Percentiles rank a stretch among this genome's conserved stretches.
phyloP scores from a whole-genome alignment of 1,140 invertebrate genomes.

The Physella acuta region DNA sequence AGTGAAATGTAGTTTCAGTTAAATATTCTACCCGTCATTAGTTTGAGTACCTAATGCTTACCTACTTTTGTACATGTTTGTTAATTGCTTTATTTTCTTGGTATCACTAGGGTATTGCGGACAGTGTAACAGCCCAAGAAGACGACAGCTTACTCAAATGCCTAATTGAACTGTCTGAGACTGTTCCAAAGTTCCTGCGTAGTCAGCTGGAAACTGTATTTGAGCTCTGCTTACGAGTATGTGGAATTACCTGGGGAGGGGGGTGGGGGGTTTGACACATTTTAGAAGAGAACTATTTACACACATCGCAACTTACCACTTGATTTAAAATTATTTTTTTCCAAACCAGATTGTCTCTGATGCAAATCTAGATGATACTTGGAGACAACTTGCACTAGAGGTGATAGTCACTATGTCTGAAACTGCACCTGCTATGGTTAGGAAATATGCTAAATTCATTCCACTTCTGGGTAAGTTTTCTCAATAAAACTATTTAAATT shows the following conservation, averaged over 20 bases:
- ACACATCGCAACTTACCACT: too few relatives aligned
- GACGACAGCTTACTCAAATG: constrained; percentile 89
- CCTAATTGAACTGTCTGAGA: constrained; percentile 90
- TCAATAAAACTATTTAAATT: too few relatives aligned
- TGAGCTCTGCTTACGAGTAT: constrained; percentile 86
- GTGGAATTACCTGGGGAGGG: constrained; percentile 7
- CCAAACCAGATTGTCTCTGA: constrained; percentile 73
- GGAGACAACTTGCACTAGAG: constrained; percentile 89
- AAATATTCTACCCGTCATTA: not conserved
- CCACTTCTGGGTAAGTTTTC: constrained; percentile 60
- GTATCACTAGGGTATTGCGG: constrained; percentile 75
- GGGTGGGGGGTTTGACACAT: too few relatives aligned
- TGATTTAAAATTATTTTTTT: too few relatives aligned
- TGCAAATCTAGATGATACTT: constrained; percentile 76
- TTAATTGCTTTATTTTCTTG: constrained; percentile 61
- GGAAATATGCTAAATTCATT: constrained; percentile 85
- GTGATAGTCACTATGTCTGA: constrained; percentile 92
- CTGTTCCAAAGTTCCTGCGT: constrained; percentile 85
- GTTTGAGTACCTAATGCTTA: not conserved
- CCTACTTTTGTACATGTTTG: not conserved
- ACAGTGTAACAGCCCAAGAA: constrained; percentile 74
- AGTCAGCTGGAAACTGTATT: constrained; percentile 84
- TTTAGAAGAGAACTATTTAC: too few relatives aligned
- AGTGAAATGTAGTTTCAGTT: not conserved
- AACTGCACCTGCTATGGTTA: constrained; percentile 91